A percentile compares a stretch with the other conserved stretches of the same genome.
Conservation (phyloP, 2,888 invertebrate species). For the Stegophylla sp. region DNA sequence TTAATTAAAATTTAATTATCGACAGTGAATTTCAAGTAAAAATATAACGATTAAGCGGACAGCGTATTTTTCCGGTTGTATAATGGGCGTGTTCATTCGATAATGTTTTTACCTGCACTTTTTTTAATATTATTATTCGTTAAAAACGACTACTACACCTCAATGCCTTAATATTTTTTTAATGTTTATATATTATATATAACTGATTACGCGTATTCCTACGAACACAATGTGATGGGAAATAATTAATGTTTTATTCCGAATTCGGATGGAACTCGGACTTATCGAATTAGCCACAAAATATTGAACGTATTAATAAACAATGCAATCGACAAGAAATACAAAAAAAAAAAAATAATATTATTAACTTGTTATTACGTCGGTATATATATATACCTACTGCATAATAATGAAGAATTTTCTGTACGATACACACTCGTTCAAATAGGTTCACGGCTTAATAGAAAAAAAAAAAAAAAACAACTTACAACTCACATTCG, state of each 20-base stretch:
- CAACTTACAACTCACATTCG: not conserved
- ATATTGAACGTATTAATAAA: no score
- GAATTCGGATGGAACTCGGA: not conserved
- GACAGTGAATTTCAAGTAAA: slow-evolving; percentile 32
- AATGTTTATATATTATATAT: slow-evolving; percentile 15
- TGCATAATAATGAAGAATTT: slow-evolving; percentile 34
- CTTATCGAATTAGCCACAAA: not conserved
- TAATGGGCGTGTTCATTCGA: slow-evolving; percentile 38
- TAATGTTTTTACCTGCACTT: slow-evolving; percentile 25
- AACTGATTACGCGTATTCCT: slow-evolving; percentile 2
- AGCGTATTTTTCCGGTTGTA: slow-evolving; percentile 44
- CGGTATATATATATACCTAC: slow-evolving; percentile 7
- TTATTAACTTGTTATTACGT: not conserved
- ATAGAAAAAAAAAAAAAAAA: slow-evolving; percentile 2
- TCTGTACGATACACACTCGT: not conserved
- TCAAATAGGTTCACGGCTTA: not conserved
- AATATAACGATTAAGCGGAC: slow-evolving; percentile 35
- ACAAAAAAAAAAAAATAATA: not conserved
- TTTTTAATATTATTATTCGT: slow-evolving; percentile 38
- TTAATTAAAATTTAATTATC: slow-evolving; percentile 57
- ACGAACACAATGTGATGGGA: not conserved
- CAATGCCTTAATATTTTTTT: not conserved
- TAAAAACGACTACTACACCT: slow-evolving; percentile 14
- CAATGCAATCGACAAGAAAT: not conserved
- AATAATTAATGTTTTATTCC: slow-evolving; percentile 3